Conservation (phyloP, 1,140 invertebrate genomes). For the Caenorhabditis brenneri region DNA sequence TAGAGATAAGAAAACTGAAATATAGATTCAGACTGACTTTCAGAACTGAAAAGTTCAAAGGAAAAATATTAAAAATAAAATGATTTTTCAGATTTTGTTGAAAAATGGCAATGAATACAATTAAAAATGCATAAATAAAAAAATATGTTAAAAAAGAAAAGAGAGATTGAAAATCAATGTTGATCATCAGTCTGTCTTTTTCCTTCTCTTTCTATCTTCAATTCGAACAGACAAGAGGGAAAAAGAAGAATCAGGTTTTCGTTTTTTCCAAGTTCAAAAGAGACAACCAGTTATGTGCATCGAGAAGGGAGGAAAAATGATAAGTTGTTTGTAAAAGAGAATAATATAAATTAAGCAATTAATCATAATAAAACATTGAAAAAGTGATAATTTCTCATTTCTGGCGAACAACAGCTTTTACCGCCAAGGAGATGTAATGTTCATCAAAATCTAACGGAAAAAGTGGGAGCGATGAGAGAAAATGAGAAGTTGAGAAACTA, state of each 20-base stretch:
- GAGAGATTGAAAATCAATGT: slow-evolving; percentile 32
- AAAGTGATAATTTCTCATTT: background rate
- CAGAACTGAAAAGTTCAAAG: too few relatives aligned
- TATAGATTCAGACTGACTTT: too few relatives aligned
- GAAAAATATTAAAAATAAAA: too few relatives aligned
- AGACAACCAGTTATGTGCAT: background rate
- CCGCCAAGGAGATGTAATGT: background rate
- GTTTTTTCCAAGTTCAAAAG: background rate
- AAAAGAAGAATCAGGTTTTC: background rate
- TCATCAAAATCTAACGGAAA: background rate
- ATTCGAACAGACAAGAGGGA: background rate
- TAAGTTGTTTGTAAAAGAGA: background rate
- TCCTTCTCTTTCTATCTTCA: too few relatives aligned
- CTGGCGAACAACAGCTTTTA: background rate
- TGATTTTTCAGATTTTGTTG: background rate
- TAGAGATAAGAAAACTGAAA: too few relatives aligned
- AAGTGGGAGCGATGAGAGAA: background rate
- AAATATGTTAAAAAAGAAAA: background rate
- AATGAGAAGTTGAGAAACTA: background rate
- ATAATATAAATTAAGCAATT: background rate
- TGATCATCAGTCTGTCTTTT: background rate
- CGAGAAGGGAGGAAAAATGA: background rate
- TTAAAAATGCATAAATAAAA: background rate
- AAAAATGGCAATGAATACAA: background rate
- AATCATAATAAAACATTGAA: background rate